These are phyloP conservation scores for Gymnopithys bicolor DNA, from an alignment of 2,797 vertebrate genomes.

Conservation along the genomic window DNA sequence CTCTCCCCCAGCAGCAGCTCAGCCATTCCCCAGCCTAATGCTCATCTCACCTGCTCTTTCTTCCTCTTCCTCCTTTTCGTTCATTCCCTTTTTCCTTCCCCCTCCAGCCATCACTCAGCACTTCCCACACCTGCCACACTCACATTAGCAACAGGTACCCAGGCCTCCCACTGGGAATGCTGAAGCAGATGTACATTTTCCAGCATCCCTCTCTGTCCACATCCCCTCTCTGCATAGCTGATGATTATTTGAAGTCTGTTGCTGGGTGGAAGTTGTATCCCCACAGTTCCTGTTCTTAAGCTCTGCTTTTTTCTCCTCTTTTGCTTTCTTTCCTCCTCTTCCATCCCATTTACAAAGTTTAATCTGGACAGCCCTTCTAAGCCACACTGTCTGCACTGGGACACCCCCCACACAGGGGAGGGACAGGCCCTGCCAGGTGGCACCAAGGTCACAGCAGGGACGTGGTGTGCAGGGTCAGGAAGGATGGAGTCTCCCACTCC, in stretches of 20 bases:
- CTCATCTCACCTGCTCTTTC: rapidly evolving
- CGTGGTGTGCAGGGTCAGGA: not conserved
- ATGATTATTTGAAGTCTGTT: conserved; percentile 66
- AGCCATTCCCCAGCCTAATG: not conserved
- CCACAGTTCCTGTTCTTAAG: conserved; percentile 67
- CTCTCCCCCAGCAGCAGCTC: not conserved
- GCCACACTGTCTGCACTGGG: rapidly evolving
- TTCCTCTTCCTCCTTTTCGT: not conserved
- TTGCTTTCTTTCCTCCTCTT: not conserved
- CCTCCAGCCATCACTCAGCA: not conserved
- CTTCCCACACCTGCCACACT: not conserved
- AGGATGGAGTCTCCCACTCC: not conserved
- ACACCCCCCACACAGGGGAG: not conserved
- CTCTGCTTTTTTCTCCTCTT: conserved; percentile 13
- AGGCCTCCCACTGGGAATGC: not conserved
- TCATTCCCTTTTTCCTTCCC: not conserved
- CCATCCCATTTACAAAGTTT: not conserved
- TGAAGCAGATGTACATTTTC: not conserved
- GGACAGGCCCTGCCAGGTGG: not conserved
- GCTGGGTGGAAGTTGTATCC: conserved; percentile 53
- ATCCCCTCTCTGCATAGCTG: not conserved
- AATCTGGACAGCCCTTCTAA: not conserved
- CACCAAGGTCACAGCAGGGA: not conserved
- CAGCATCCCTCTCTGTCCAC: conserved; percentile 4
- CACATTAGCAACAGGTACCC: not conserved